Evolutionary conservation across 2,797 vertebrate species (phyloP).

Genomic region (Spinus pinus): DNA sequence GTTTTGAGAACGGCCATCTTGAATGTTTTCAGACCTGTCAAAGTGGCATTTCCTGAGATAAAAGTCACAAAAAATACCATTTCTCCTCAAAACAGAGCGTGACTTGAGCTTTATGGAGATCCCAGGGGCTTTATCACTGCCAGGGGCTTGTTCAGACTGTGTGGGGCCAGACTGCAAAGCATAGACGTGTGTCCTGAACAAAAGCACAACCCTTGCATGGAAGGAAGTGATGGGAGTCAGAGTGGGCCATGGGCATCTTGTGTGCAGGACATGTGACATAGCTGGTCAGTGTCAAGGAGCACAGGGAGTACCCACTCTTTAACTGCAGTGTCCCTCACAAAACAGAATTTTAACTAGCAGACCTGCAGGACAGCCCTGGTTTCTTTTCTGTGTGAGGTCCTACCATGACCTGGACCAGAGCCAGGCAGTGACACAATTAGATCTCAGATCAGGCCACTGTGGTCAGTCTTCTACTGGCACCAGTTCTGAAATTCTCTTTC

Average conservation of each 20-base stretch:
- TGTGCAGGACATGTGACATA: rapidly evolving
- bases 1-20: neutral
- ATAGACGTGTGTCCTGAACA: rapidly evolving
- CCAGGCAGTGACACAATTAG: rapidly evolving
- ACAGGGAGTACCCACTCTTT: neutral
- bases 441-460: neutral
- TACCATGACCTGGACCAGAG: neutral
- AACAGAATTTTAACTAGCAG: neutral
- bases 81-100: neutral
- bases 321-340: neutral
- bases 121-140: neutral
- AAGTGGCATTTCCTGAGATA: constrained; percentile 4
- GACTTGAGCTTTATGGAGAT: neutral
- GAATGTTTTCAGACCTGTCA: neutral
- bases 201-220: neutral
- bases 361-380: neutral
- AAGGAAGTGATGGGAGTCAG: neutral
- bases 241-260: rapidly evolving
- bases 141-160: neutral
- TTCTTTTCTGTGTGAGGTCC: neutral
- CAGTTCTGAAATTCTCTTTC: neutral
- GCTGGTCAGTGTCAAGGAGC: neutral
- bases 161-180: neutral
- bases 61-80: neutral
- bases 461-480: neutral